Base-by-base conservation (phyloP, 2,888 invertebrate genomes). In the Eupithecia abbreviata region DNA sequence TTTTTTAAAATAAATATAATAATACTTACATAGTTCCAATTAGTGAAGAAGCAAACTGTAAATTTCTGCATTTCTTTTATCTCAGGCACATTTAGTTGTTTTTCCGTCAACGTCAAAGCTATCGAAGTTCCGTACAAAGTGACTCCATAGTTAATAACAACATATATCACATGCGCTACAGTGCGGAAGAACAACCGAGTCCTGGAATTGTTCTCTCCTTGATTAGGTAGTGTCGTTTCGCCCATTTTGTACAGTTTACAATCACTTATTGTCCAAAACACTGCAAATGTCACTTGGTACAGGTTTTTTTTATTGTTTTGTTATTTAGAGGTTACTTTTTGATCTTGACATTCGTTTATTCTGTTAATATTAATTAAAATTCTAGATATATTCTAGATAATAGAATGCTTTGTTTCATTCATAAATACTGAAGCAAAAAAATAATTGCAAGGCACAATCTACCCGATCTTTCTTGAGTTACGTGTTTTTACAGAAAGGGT, bases 11-110 rank as follows among this genome's bases (percentile, higher is more conserved):
- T 30, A 30, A 30, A 30, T 30, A 0, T 30, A 4, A 41, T 15
- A 6, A 6, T 65, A 76, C 76, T 76, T 30, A 91, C 91, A 77
- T 87, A 87, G 76, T 90, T 90, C 90, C 90, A 90, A 71, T 90
- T 90, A 0, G 91, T 91, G 15, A 90, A 82, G 77, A 89, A 91
- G 0, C 82, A 82, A 0, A 86, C 82, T 0, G 84, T 81, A 43
- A 87, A 86, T 66, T 80, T 83, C 62, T 84, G 85, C n/a, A 88
- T 80, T 10, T 84, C 83, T 3, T 74, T 75, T 0, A 90, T 18
- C 2, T 79, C 45, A 0, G 85, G 83, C 4, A 88, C 83, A 0
- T 80, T 78, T 6, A 82, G 5, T 0, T 82, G 72, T 4, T 87
- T 82, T 2, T 80, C 81, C 0, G 77, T 79, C 0, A 86, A 76